Evolutionary conservation across 2,113 vertebrate species (phyloP).

Genomic region (Ornithorhynchus anatinus): DNA sequence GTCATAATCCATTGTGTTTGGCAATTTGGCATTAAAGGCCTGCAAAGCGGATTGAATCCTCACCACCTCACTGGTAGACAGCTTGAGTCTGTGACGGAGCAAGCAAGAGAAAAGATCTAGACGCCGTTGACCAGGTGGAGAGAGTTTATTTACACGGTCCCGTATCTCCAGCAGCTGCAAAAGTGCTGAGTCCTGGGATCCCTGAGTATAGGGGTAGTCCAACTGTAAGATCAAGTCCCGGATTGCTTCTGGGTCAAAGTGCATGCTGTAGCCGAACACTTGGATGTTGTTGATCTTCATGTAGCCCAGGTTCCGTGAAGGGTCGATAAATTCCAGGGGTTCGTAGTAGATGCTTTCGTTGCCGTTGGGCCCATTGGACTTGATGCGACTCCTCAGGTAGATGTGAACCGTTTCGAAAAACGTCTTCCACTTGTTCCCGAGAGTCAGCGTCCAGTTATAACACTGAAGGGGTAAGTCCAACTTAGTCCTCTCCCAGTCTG

Average conservation of each 20-base stretch:
- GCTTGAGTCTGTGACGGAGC: slow-evolving; percentile 92
- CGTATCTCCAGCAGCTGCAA: slow-evolving; percentile 92
- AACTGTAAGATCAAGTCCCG: slow-evolving; percentile 95
- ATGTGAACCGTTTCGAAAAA: slow-evolving; percentile 98
- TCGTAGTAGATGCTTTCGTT: slow-evolving; percentile 93
- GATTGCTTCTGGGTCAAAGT: slow-evolving; percentile 96
- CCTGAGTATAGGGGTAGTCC: slow-evolving; percentile 97
- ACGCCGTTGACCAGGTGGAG: slow-evolving; percentile 87
- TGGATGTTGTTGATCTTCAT: slow-evolving; percentile 98
- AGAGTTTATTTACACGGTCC: slow-evolving; percentile 93
- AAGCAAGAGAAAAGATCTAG: slow-evolving; percentile 95
- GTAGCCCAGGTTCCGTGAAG: slow-evolving; percentile 91
- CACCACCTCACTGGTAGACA: slow-evolving; percentile 91
- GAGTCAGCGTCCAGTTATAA: slow-evolving; percentile 93
- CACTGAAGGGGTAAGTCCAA: slow-evolving; percentile 93
- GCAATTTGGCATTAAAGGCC: slow-evolving; percentile 89
- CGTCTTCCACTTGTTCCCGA: slow-evolving; percentile 98
- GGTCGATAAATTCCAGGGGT: slow-evolving; percentile 88
- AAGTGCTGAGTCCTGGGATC: slow-evolving; percentile 94
- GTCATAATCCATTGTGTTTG: slow-evolving; percentile 93
- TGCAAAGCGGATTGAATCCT: slow-evolving; percentile 92
- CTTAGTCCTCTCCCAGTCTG: slow-evolving; percentile 93
- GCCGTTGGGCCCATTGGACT: slow-evolving; percentile 74
- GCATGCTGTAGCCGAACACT: slow-evolving; percentile 99
- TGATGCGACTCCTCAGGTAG: slow-evolving; percentile 92